Conservation (phyloP, 1,140 invertebrate genomes). For the Drosophila parabipectinata region DNA sequence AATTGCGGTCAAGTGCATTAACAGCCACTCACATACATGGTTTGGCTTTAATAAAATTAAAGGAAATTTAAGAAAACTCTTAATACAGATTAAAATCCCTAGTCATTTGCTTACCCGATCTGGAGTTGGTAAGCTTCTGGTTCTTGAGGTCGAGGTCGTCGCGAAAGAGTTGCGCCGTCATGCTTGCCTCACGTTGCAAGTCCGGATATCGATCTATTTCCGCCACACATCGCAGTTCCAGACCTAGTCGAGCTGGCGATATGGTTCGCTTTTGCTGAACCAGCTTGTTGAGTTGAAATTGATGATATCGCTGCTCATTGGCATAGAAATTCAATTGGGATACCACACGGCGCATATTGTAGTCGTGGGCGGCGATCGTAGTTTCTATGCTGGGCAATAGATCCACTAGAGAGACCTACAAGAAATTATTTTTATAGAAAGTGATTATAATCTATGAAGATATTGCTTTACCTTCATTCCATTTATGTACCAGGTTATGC, state of each 20-base stretch:
- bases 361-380: conserved; percentile 68
- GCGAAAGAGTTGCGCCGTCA: conserved; percentile 56
- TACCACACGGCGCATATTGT: conserved; percentile 64
- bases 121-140: conserved; percentile 72
- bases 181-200: conserved; percentile 48
- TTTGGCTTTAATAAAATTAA: background rate
- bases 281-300: conserved; percentile 47
- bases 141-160: conserved; percentile 74
- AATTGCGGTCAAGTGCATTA: conserved; percentile 71
- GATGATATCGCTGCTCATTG: conserved; percentile 68
- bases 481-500: conserved; percentile 87
- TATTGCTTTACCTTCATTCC: conserved; percentile 84
- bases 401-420: conserved; percentile 55
- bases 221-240: conserved; percentile 72
- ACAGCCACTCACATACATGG: conserved; percentile 6
- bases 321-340: conserved; percentile 79
- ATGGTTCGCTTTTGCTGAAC: conserved; percentile 44
- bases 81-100: too few relatives aligned
- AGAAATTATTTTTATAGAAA: background rate
- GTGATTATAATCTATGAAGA: rapidly evolving
- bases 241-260: conserved; percentile 31
- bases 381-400: conserved; percentile 60
- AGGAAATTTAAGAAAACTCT: background rate
- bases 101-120: conserved; percentile 52
- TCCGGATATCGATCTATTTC: conserved; percentile 70